Evolutionary conservation across 2,113 vertebrate species (phyloP), one percentile per base, ranked within the genome.

Genomic region (Pelecanoides urinatrix): DNA sequence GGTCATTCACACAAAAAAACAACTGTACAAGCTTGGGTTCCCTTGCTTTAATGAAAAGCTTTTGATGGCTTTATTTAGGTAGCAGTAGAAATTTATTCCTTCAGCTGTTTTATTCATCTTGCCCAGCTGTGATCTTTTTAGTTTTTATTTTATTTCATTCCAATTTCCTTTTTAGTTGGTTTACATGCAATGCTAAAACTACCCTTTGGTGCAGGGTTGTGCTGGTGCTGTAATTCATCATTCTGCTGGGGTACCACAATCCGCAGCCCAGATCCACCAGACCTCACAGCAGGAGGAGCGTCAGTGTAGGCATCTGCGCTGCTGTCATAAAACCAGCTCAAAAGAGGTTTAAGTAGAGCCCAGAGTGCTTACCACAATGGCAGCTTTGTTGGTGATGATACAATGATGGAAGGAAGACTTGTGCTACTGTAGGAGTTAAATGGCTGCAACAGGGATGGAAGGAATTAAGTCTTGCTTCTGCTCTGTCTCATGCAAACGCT

Each of bases 51-150:
- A 67, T 90, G 30, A 94, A 95, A 88, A 94, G 62, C 34, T 78
- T 84, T 90, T 85, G 34, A 72, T 75, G 34, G 52, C 56, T 95
- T 91, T 92, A 44, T 92, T 96, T 94, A 94, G 34, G 72, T 90
- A 90, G 59, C 59, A 77, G 42, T 58, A 67, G 42, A 88, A 78
- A 89, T 84, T 11, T 84, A 74, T 84, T 94, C 49, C 14, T 95
- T 81, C 79, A 49, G 40, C 47, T 84, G 52, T 67, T 95, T 84
- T 74, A 66, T 92, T 95, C 47, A 59, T 78, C 47, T 78, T 74
- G 36, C 52, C 52, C 72, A 92, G 55, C 72, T 86, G 52, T 84
- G 92, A 40, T 92, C 9, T 77, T 67, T 84, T 55, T 40, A 34
- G 11, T 36, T 75, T 55, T 50, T 40, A 4, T 44, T 77, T 55